Evolutionary conservation across 2,888 invertebrate species (phyloP), one percentile per base, ranked within the genome.

Genomic region (Biston stratarius): DNA sequence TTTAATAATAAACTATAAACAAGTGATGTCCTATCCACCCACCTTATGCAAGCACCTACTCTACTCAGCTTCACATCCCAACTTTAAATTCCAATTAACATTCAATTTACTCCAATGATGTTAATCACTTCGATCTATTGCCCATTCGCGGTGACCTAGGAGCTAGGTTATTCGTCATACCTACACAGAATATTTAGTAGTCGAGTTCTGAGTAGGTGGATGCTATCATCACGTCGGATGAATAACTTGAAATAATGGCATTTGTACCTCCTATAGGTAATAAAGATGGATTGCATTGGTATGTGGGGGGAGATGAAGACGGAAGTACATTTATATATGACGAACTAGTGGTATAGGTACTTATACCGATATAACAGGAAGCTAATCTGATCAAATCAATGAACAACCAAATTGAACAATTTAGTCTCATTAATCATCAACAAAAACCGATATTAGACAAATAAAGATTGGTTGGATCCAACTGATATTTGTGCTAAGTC

Each of bases 121-220:
- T 40, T 64, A 60, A 68, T 64, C 56, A 51, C 45, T 42, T 49
- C 49, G 60, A 67, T 63, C 60, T 67, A 60, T 63, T 67, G 59
- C 44, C 66, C 63, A 67, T 63, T 60, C 63, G 59, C 45, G 34
- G 56, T 64, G 67, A 68, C 67, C 67, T 68, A 64, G 67, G 63
- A 60, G 63, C 67, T 68, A 68, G 67, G 67, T 52, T 55, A 67
- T 62, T 67, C 67, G 67, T 67, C 59, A 67, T 63, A 58, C 44
- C 6, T 45, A 12, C 47, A 45, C 24, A 61, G 66, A 61, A 57
- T 45, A 57, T 6, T 8, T 45, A 24, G 12, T 10, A 61, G 49
- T 55, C 9, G 6, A 33, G 15, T 48, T 63, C 52, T 49, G 55
- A 51, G 63, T 60, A 60, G 60, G 61, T 47, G 61, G 63, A 63